Base-by-base conservation (phyloP, 2,888 invertebrate species). In the Leuctra nigra region DNA sequence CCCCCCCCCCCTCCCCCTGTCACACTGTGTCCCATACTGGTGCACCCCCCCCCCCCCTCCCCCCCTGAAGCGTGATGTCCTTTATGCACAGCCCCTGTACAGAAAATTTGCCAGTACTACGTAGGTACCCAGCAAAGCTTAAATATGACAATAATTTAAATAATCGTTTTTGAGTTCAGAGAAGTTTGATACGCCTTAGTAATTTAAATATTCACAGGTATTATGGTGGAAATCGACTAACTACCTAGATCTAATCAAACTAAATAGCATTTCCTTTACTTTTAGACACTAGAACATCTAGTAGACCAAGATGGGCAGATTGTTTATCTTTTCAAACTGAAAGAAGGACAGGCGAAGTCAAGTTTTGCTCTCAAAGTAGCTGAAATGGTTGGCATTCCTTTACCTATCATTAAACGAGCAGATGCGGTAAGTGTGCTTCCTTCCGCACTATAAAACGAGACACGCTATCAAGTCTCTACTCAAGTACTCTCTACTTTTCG, bases 331-430 rank as follows among this genome's bases (percentile, higher is more conserved):
- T 85, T 81, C 70, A 82, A 82, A 60, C 68, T 86, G 46, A 72
- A 73, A 2, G 76, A 77, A 52, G 89, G 89, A 11, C 68, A 73
- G 47, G 78, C 80, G 0, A 70, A 72, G 16, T 69, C 72, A 47
- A 87, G 88, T 69, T 83, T 81, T 67, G 87, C 88, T 11, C 77
- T 77, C 55, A 76, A 79, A 46, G 81, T 85, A 46, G 87, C 88
- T 0, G 71, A 70, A 13, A 73, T 75, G 53, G 76, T 78, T 52
- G 87, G 84, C 0, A 68, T 87, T 4, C 72, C 77, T 13, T 61
- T 66, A 1, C 63, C 67, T 0, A 68, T 84, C 6, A 70, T 84
- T 1, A 64, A 72, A 2, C 70, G 87, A 47, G 82, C 83, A 0
- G 62, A 65, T 13, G 66, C 72, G 55, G 75, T 83, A 59, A 50